Evolutionary conservation across 2,797 vertebrate genomes (phyloP), one percentile per base, ranked within the genome.

Genomic region (Echiichthys vipera): DNA sequence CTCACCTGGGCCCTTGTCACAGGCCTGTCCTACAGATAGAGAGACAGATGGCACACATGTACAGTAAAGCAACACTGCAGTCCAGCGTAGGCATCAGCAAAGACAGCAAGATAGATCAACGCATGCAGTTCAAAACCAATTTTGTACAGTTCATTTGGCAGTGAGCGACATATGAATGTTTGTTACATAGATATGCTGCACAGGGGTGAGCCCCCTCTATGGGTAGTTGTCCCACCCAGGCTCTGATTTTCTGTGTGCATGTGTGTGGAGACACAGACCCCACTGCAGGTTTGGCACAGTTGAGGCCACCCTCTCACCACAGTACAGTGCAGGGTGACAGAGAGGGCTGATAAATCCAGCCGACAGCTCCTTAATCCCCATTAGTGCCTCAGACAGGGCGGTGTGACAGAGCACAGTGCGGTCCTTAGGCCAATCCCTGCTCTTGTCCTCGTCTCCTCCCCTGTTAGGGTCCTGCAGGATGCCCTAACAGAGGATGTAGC

Each of bases 131-230:
- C 36, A 32, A 72, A 84, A 89, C 88, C 80, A 81, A 53, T 78
- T 90, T 68, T 89, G 83, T 86, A 87, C 72, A 86, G 84, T 92
- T 89, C 51, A 43, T 90, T 93, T 94, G 94, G 93, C 94, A 94
- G 93, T 91, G 92, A 92, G 90, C 84, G 71, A 89, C 86, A 56
- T 85, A 92, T 82, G 84, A 81, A 70, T 75, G 79, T 81, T 40
- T 88, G 72, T 85, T 83, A 84, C 77, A 85, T 75, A 73, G 71
- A 86, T 88, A 86, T 84, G 81, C 84, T 90, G 86, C 83, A 74
- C 84, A 74, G 80, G 80, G 72, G 63, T 57, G 53, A 49, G 36
- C 27, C 59, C 69, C 65, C 50, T 58, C 76, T 5, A 47, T 47
- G n/a, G 76, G 68, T 24, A 18, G 51, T 27, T 56, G 53, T 42